Evolutionary conservation across 2,888 invertebrate species (phyloP), one percentile per base, ranked within the genome.

Genomic region (Watsonalla cultraria): DNA sequence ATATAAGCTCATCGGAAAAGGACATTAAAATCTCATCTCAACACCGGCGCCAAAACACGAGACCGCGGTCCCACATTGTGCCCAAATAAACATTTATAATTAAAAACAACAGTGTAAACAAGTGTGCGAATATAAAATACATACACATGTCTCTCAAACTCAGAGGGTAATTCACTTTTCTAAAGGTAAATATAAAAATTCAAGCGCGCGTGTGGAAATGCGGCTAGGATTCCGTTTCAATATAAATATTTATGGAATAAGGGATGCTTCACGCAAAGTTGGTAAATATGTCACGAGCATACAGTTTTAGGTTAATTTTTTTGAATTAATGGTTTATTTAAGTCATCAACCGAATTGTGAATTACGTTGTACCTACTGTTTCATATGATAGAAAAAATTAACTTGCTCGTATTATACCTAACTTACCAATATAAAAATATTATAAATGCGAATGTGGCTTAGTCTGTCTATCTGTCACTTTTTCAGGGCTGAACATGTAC

Each of bases 51-150:
- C 8, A 42, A 42, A 5, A 42, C 42, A 42, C 42, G 11, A 13
- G 13, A 33, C 33, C 47, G 8, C 34, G 35, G 35, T 4, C 37
- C 39, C 35, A 47, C 39, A 50, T 52, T 47, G 42, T 35, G 54
- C 49, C 49, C 52, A 47, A 53, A 58, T 58, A 59, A 62, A 57
- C 60, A 60, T 54, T 59, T 55, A 60, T 65, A 58, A 65, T 60
- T 65, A 61, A 63, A 65, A 61, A 61, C 60, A 65, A 61, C 62
- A 62, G 52, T 14, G 59, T 46, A 51, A 52, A 56, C 53, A 56
- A 47, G 7, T 49, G 51, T 51, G 51, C 15, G 52, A 14, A 53
- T 55, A 51, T 52, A 46, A 51, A 56, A 55, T 54, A 59, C 56
- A 55, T 54, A 59, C 56, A 57, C 57, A 55, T 58, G 55, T 56